Conservation (phyloP, 2,888 invertebrate genomes). For the Meiosimyza platycephala region DNA sequence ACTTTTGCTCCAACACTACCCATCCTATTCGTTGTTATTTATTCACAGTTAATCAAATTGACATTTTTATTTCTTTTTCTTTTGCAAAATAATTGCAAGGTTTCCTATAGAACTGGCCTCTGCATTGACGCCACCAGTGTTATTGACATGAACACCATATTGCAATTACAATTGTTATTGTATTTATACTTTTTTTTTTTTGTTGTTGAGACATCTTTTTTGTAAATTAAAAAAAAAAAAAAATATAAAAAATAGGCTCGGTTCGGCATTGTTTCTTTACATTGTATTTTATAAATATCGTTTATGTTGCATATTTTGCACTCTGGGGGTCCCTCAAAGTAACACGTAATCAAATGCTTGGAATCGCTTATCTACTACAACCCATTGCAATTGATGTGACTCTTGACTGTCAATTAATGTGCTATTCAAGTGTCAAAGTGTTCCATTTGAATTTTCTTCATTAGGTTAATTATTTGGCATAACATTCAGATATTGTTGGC, state of each 20-base stretch:
- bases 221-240: neutral
- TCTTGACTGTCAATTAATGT: slow-evolving; percentile 18
- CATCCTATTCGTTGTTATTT: neutral
- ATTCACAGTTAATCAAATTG: slow-evolving; percentile 15
- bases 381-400: neutral
- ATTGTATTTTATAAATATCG: slow-evolving; percentile 2
- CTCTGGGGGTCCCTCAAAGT: too few species aligned
- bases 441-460: slow-evolving; percentile 16
- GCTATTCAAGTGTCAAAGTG: slow-evolving; percentile 23
- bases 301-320: neutral
- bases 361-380: too few species aligned
- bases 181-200: neutral
- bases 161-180: neutral
- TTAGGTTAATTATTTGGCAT: slow-evolving; percentile 18
- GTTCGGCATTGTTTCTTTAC: neutral
- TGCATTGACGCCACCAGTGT: slow-evolving; percentile 4
- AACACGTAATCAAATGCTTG: too few species aligned
- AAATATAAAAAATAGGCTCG: slow-evolving; percentile 1
- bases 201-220: neutral
- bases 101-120: too few species aligned
- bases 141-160: too few species aligned
- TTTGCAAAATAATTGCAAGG: neutral
- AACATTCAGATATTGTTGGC: slow-evolving; percentile 4
- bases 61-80: neutral
- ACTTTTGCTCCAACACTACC: neutral